Evolutionary conservation across 1,140 invertebrate genomes (phyloP).

Genomic region (Camponotus floridanus): DNA sequence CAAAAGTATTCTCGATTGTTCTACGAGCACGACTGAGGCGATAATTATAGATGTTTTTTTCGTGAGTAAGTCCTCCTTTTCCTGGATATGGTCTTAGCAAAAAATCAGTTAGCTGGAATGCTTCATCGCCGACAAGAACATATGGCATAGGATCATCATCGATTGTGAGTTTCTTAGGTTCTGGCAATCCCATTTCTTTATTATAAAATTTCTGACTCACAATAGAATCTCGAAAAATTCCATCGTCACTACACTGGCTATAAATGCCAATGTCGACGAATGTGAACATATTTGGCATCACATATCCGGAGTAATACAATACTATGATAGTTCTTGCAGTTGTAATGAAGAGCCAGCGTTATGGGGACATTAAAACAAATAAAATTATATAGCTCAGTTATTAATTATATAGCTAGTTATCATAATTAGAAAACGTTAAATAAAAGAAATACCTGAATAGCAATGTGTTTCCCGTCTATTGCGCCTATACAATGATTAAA

Average conservation of each 20-base stretch:
- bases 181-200: not conserved
- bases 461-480: not conserved
- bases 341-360: conserved; percentile 9
- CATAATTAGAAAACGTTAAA: not conserved
- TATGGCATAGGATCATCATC: conserved; percentile 24
- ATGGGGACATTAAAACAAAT: conserved; percentile 13
- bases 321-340: conserved; percentile 16
- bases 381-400: not conserved
- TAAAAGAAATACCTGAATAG: conserved; percentile 22
- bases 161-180: conserved; percentile 1
- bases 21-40: not conserved
- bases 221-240: conserved; percentile 1
- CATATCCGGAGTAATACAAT: conserved; percentile 8
- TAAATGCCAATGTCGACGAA: conserved; percentile 14
- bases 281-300: conserved; percentile 7
- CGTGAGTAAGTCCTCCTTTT: not conserved
- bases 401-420: not conserved
- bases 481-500: not conserved
- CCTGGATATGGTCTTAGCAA: conserved; percentile 10
- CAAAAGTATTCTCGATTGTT: conserved; percentile 5
- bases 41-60: conserved; percentile 10
- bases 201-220: not conserved
- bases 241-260: not conserved
- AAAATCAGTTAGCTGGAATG: not conserved
- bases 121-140: conserved; percentile 6